These are phyloP conservation scores for Leucopsar rothschildi DNA, from an alignment of 2,113 vertebrate genomes.

Conservation along the genomic window DNA sequence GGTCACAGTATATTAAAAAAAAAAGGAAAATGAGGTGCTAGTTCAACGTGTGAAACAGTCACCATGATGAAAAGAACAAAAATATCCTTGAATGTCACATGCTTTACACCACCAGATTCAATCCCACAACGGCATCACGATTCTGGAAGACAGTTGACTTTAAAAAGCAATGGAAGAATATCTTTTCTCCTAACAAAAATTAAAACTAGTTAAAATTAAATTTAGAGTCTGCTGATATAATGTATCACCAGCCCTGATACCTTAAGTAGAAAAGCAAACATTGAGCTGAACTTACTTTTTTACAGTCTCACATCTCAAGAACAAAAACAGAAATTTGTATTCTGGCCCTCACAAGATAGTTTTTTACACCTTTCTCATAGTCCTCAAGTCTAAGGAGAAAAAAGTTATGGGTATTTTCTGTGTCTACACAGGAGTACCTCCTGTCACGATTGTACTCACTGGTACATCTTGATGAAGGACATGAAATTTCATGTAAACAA, in stretches of 20 bases:
- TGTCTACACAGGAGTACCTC: not conserved
- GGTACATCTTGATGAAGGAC: not conserved
- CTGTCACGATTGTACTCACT: not conserved
- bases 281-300: not conserved
- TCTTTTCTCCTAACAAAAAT: not conserved
- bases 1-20: not conserved
- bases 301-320: not conserved
- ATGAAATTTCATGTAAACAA: not conserved
- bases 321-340: not conserved
- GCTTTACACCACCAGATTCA: not conserved
- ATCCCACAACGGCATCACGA: not conserved
- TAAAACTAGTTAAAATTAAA: not conserved
- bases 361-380: not conserved
- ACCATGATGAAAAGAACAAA: not conserved
- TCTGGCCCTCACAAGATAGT: not conserved
- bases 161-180: not conserved
- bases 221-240: not conserved
- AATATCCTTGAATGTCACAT: not conserved
- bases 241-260: not conserved
- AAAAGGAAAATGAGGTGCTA: not conserved
- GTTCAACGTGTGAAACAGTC: not conserved
- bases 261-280: not conserved
- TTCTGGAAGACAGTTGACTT: not conserved
- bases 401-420: not conserved
- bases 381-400: not conserved